A percentile compares a stretch with the other conserved stretches of the same genome.
Conservation (phyloP, 23 tunicate species). For the Trididemnum miniatum region DNA sequence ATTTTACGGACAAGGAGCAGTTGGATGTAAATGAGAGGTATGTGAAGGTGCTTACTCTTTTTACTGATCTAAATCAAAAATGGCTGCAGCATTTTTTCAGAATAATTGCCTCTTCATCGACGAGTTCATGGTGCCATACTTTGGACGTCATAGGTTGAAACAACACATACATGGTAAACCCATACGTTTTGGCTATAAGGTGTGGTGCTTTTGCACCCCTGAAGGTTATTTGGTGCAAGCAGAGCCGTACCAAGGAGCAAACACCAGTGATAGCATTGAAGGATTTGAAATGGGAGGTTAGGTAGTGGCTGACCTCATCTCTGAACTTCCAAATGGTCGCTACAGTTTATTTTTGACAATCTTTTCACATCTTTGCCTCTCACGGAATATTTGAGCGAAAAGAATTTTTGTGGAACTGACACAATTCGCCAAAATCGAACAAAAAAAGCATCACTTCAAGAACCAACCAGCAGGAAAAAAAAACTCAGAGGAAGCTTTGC, state of each 20-base stretch:
- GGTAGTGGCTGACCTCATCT: neutral
- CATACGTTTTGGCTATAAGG: neutral
- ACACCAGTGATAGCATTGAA: neutral
- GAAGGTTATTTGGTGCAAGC: conserved; percentile 2
- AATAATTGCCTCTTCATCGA: neutral
- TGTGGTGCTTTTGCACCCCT: neutral
- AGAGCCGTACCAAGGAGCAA: conserved; percentile 8
- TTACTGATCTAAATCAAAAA: conserved; percentile 6
- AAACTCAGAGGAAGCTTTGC: neutral
- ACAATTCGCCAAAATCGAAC: neutral
- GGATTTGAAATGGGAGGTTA: conserved; percentile 1
- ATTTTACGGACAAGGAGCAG: neutral
- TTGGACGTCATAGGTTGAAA: neutral
- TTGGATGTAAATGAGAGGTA: conserved; percentile 1
- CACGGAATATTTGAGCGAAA: neutral
- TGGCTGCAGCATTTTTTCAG: neutral
- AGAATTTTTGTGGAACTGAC: neutral
- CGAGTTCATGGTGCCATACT: conserved; percentile 1
- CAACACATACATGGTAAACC: no score
- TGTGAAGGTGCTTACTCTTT: neutral
- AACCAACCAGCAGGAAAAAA: neutral
- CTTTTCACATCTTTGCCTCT: neutral
- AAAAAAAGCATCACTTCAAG: neutral
- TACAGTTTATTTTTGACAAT: neutral
- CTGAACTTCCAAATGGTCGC: neutral